Conservation (phyloP, 2,888 invertebrate genomes). For the Drosophila borealis region DNA sequence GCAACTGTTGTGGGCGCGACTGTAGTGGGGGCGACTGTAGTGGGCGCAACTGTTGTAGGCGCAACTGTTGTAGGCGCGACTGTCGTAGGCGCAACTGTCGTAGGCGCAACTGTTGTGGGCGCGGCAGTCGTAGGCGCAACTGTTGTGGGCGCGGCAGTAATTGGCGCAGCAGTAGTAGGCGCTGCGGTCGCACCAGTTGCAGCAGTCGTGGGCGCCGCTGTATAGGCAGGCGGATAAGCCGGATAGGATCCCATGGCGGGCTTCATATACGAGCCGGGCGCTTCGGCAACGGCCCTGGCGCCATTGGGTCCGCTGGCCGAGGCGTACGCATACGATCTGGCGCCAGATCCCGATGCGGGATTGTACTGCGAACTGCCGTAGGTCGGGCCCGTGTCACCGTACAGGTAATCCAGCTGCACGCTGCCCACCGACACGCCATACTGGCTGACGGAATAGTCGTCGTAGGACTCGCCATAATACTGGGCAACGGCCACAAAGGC, state of each 20-base stretch:
- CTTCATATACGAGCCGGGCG: slow-evolving; percentile 30
- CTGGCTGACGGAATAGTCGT: slow-evolving; percentile 15
- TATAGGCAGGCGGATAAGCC: neutral
- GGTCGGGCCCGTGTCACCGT: neutral
- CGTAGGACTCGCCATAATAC: slow-evolving; percentile 38
- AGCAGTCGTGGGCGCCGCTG: neutral
- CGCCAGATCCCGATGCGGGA: neutral
- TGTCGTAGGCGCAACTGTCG: neutral
- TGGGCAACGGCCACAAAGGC: slow-evolving; percentile 25
- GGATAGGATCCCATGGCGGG: neutral
- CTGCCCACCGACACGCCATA: neutral
- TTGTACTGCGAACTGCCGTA: slow-evolving; percentile 13
- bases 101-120: neutral
- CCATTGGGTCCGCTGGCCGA: slow-evolving; percentile 40
- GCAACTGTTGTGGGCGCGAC: slow-evolving; percentile 3
- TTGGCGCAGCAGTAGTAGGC: neutral
- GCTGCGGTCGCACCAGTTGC: neutral
- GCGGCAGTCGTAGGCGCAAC: neutral
- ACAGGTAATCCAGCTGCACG: slow-evolving; percentile 17
- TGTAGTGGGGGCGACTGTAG: slow-evolving; percentile 9
- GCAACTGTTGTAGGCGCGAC: neutral
- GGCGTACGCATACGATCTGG: slow-evolving; percentile 37
- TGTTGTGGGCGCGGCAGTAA: neutral
- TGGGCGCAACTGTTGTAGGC: slow-evolving; percentile 1
- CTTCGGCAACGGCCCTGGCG: slow-evolving; percentile 49